Base-by-base conservation (phyloP, 2,113 vertebrate genomes). In the Ranitomeya imitator region DNA sequence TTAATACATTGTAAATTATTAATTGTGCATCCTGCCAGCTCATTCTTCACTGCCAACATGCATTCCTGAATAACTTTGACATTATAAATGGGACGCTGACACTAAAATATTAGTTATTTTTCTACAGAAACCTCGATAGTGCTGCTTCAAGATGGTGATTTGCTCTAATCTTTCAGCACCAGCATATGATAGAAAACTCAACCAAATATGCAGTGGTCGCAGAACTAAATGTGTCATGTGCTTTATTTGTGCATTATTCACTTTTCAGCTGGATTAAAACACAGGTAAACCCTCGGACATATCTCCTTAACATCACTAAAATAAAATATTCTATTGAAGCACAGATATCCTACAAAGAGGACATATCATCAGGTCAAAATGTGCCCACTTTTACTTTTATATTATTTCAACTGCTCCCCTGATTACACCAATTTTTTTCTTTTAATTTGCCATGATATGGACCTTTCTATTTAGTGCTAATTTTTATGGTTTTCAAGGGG, bases 1-100 rank as follows among this genome's bases (percentile, higher is more conserved):
- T 81, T 61, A 81, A 61, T 61, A 61, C 57, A 81, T 61, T 81
- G 57, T 81, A 81, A 81, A 61, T 81, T 81, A 81, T 61, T 81
- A 81, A 81, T 61, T 81, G 57, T 19, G 18, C 16, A 12, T 52
- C 45, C 57, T 81, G 79, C 79, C 8, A 61, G 79, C 79, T 81
- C 26, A 81, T 61, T 81, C 7, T 7, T 81, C 26, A 81, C 59
- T 81, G 79, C 79, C 79, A 80, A 31, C 79, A 80, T 60, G 54
- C 55, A 59, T 80, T 55, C 13, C 23, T 37, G 52, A 59, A 80
- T 60, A 37, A 31, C 55, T 80, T 18, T 80, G 79, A 80, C 57
- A 60, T 80, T 80, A 80, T 60, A 60, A 60, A 80, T 80, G 55
- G n/a, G 79, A 80, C 60, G 23, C 54, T 80, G 52, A 60, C 79